Conservation (phyloP, 2,797 vertebrate species). For the Vultur gryphus region DNA sequence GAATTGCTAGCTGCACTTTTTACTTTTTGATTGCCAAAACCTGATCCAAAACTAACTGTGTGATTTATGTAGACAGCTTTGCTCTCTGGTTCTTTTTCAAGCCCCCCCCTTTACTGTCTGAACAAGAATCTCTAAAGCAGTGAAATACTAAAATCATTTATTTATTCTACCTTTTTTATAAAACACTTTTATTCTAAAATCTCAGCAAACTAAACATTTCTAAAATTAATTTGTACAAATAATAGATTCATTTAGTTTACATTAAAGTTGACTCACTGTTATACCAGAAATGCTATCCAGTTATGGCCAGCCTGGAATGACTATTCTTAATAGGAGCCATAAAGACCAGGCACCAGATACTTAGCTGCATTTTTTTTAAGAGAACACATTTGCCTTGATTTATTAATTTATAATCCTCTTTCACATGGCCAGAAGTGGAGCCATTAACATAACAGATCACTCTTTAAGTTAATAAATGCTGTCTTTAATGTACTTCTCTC, state of each 20-base stretch:
- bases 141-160: conserved; percentile 29
- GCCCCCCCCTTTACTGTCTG: not conserved
- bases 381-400: not conserved
- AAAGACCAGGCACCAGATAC: not conserved
- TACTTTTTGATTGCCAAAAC: conserved; percentile 17
- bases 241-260: not conserved
- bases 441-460: not conserved
- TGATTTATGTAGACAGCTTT: conserved; percentile 7
- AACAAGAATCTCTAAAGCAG: not conserved
- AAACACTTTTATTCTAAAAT: conserved; percentile 38
- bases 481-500: not conserved
- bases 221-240: conserved; percentile 2
- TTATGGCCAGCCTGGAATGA: not conserved
- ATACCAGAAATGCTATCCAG: not conserved
- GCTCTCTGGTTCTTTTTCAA: not conserved
- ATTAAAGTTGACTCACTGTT: not conserved
- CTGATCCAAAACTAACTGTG: conserved; percentile 7
- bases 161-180: conserved; percentile 17
- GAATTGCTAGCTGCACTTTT: not conserved
- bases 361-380: not conserved
- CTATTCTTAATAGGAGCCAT: not conserved
- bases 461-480: conserved; percentile 23
- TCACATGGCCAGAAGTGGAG: not conserved
- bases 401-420: conserved; percentile 26
- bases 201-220: not conserved